phyloP scores from a whole-genome alignment of 2,113 vertebrate genomes.

The Bubo scandiacus region DNA sequence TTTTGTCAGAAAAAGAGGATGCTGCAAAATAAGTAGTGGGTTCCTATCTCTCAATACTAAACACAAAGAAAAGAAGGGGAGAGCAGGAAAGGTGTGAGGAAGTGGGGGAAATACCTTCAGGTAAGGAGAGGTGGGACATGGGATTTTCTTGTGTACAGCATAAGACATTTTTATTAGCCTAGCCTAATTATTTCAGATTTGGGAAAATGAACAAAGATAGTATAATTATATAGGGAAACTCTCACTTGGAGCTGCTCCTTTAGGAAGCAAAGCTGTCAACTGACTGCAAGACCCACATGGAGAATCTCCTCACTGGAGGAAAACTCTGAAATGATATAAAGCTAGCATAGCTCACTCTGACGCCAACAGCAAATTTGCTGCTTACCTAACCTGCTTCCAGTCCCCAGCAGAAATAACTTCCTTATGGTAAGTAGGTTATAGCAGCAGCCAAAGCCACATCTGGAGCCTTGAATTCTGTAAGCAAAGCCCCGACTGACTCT shows the following conservation, averaged over 20 bases:
- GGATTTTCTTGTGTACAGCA: neutral
- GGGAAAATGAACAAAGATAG: neutral
- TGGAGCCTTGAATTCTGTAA: neutral
- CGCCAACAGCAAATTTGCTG: neutral
- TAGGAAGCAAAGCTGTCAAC: neutral
- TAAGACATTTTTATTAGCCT: neutral
- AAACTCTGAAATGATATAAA: neutral
- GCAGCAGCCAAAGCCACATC: neutral
- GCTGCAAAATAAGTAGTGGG: neutral
- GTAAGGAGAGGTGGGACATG: neutral
- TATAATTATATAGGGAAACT: neutral
- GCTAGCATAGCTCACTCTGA: neutral
- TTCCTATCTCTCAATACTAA: neutral
- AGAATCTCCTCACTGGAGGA: neutral
- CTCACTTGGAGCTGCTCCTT: neutral
- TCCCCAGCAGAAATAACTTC: neutral
- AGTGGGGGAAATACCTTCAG: neutral
- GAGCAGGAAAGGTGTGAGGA: neutral
- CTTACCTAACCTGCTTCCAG: neutral
- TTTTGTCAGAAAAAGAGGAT: neutral
- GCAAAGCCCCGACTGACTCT: rapidly evolving
- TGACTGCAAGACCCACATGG: neutral
- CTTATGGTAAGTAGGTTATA: neutral
- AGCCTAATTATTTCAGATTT: neutral
- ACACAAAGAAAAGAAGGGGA: neutral